Base-by-base conservation (phyloP, 2,113 vertebrate genomes). In the Syngnathus floridae region DNA sequence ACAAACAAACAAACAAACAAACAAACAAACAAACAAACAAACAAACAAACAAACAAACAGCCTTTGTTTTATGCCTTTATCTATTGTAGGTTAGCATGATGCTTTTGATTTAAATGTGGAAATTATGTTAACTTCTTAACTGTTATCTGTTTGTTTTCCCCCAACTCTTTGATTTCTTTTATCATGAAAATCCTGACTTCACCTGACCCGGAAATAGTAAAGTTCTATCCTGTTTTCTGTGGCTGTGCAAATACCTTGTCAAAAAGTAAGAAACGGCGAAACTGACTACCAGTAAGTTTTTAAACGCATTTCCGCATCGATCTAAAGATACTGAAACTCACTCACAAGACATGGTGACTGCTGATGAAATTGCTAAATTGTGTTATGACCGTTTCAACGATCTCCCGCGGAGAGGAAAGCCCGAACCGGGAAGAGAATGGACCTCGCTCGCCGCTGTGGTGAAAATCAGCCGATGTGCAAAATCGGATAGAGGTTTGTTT, bases 341-440 rank as follows among this genome's bases (percentile, higher is more conserved):
- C 43, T 3, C 31, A 26, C 7, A 26, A 10, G 40, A 68, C 8
- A 90, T 93, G 92, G 90, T 91, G 84, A 73, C 88, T 0, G 88
- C 93, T 0, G 92, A 97, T 80, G 93, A 94, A 71, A 86, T 97
- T 19, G 93, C 94, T 1, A 64, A 45, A 1, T 60, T 95, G 4
- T 95, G 95, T 22, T 94, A 92, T 37, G 66, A 82, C 12, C 91
- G 91, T 36, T 98, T 95, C 58, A 55, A 37, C 2, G 81, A 66
- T 58, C 91, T 98, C 4, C 94, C 95, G 8, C 92, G 87, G 62
- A 92, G 88, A 70, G 96, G 95, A 43, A 96, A 95, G 64, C 96
- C 96, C 0, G 92, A 93, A 56, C 74, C 85, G 13, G 88, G 79
- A 36, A 86, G 92, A 55, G 93, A 97, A 76, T 99, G 96, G 95